Evolutionary conservation across 2,888 invertebrate species (phyloP), one percentile per base, ranked within the genome.

Genomic region (Holacanthella duospinosa): DNA sequence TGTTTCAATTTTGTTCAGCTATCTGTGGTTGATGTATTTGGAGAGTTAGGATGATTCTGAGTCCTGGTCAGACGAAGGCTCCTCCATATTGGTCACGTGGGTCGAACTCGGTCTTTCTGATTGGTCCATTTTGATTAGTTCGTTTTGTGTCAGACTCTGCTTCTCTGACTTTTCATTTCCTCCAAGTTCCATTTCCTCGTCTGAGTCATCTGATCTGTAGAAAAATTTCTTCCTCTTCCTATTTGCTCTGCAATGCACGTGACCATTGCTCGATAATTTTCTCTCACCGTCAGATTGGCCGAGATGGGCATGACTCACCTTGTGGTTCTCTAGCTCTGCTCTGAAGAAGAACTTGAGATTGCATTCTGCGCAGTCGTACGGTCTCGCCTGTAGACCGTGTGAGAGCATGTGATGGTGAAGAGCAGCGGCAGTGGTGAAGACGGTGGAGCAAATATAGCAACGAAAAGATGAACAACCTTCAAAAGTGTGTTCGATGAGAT

Each of bases 401-500:
- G 87, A 87, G 0, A 85, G 79, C 77, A 93, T 86, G 77, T 94
- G 93, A 60, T 84, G 83, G 75, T 93, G 87, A 4, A 93, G 80
- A 0, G 88, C 88, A 0, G 83, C 81, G 0, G 93, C 86, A n/a
- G 86, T 85, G 0, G 89, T 89, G 77, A 93, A 93, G 0, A 89
- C 85, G 0, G 89, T 85, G 9, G 88, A 88, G 77, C 94, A 95
- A 68, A 93, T 83, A 77, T 91, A 91, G 77, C 94, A 94, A 2
- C 86, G 86, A 76, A 88, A 90, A 43, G 84, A 83, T 9, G 86
- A 85, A 73, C 88, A 89, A 2, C 90, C 91, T 28, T 88, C 88
- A 75, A 92, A 94, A 0, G 90, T 92, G 77, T 95, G 94, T 74
- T 94, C 93, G 65, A 94, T 93, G 64, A 93, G 81, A 75, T 93